These are phyloP conservation scores for Siphonodentalium dalli DNA, from an alignment of 2,888 invertebrate genomes.

Conservation along the genomic window DNA sequence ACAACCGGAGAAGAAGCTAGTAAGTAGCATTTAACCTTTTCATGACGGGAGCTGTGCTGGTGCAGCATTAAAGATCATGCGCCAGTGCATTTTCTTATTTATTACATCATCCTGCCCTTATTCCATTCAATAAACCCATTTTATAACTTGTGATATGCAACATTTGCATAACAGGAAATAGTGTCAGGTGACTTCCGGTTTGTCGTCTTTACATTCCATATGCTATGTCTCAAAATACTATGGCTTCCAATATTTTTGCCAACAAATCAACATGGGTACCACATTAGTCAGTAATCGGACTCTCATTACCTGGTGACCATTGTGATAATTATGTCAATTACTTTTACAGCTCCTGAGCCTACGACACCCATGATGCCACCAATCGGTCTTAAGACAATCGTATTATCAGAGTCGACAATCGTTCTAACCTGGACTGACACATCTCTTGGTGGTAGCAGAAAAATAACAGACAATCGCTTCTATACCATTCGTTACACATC, in stretches of 20 bases:
- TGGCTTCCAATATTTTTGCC: no score
- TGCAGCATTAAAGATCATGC: no score
- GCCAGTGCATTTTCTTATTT: neutral
- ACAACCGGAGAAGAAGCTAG: slow-evolving; percentile 71
- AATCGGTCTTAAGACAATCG: slow-evolving; percentile 84
- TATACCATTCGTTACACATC: slow-evolving; percentile 81
- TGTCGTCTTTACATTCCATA: no score
- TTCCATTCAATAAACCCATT: no score
- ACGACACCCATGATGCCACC: slow-evolving; percentile 81
- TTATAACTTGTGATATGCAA: no score
- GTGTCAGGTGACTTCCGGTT: no score
- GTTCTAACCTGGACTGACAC: slow-evolving; percentile 96
- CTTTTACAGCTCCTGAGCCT: slow-evolving; percentile 67
- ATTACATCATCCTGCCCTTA: no score
- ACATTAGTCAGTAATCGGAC: neutral
- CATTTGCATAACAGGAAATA: no score
- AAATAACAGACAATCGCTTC: slow-evolving; percentile 83
- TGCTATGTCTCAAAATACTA: no score
- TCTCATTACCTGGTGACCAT: neutral
- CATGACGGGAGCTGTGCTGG: no score
- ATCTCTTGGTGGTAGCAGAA: slow-evolving; percentile 81
- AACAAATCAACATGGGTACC: no score
- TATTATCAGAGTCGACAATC: slow-evolving; percentile 87
- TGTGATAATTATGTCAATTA: neutral
- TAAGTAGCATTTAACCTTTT: no score